Evolutionary conservation across 2,113 vertebrate species (phyloP).

Genomic region (Phycodurus eques): DNA sequence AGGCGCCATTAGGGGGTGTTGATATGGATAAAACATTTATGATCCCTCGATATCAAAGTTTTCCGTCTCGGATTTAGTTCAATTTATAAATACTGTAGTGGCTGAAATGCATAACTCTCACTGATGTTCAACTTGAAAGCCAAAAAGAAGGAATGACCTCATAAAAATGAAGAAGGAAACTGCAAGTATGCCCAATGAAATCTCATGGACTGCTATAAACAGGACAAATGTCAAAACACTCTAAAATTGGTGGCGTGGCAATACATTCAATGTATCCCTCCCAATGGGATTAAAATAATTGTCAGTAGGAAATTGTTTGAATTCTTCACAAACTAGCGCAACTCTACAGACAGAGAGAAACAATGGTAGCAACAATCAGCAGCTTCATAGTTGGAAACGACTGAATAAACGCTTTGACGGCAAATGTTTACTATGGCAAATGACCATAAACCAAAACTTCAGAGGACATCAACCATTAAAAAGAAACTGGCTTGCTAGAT

Average conservation of each 20-base stretch:
- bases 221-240: neutral
- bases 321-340: conserved; percentile 6
- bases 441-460: neutral
- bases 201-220: neutral
- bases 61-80: neutral
- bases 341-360: neutral
- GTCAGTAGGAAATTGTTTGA: conserved; percentile 8
- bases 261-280: conserved; percentile 3
- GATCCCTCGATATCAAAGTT: neutral
- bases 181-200: neutral
- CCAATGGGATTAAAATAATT: neutral
- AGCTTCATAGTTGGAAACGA: conserved; percentile 1
- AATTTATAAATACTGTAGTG: neutral
- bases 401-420: neutral
- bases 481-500: neutral
- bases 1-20: no score
- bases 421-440: neutral
- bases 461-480: neutral
- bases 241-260: neutral
- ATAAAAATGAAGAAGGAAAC: neutral
- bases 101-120: neutral
- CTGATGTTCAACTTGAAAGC: neutral
- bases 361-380: neutral
- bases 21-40: neutral
- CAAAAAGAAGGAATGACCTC: neutral